Conservation (phyloP, 1,140 invertebrate species). For the Macrotrachela quadricornifera region DNA sequence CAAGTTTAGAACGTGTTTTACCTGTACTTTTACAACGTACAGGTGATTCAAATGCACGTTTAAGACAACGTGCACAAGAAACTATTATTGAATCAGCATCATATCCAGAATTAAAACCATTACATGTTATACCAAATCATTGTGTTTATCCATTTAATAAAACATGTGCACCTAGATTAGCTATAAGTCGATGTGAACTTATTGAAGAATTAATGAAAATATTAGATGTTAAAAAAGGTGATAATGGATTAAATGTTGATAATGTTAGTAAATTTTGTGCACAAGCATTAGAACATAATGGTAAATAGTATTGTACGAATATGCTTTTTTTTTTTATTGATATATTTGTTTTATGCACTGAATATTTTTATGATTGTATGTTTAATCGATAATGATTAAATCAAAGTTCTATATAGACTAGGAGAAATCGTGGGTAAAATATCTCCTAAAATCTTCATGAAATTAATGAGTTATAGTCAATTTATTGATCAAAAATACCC, state of each 20-base stretch:
- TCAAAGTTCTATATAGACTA: no score
- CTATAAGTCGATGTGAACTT: constrained; percentile 62
- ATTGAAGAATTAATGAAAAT: constrained; percentile 57
- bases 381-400: no score
- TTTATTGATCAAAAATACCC: no score
- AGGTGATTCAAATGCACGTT: constrained; percentile 60
- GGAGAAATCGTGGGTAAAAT: no score
- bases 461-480: no score
- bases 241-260: constrained; percentile 49
- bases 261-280: constrained; percentile 62
- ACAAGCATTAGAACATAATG: constrained; percentile 54
- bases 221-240: constrained; percentile 14
- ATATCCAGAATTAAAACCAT: constrained; percentile 45
- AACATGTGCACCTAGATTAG: constrained; percentile 60
- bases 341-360: no score
- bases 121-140: constrained; percentile 24
- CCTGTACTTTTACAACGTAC: constrained; percentile 64
- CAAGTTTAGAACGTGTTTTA: constrained; percentile 44
- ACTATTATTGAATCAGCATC: constrained; percentile 60
- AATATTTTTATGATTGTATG: no score
- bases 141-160: constrained; percentile 48
- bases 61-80: constrained; percentile 66
- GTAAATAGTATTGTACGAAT: no score
- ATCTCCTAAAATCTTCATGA: no score
- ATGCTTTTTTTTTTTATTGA: no score